Percentiles rank a stretch among this genome's conserved stretches.
phyloP scores from a whole-genome alignment of 1,140 invertebrate genomes.

The Cydia strobilella region DNA sequence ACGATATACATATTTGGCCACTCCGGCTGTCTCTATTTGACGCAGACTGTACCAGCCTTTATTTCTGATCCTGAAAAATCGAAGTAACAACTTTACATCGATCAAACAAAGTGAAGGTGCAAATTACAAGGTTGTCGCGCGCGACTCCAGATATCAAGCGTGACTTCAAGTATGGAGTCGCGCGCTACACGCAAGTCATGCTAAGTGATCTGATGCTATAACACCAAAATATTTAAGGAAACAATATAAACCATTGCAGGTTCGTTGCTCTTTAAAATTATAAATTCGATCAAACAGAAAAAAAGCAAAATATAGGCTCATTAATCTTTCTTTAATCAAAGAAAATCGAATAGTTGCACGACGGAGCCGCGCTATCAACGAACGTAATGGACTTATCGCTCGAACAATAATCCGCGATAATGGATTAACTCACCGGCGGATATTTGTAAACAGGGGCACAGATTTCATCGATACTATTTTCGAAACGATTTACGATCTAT shows the following conservation, averaged over 20 bases:
- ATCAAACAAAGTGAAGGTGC: no score
- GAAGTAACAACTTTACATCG: no score
- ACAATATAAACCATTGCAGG: neutral
- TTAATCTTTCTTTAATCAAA: neutral
- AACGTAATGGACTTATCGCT: constrained; percentile 62
- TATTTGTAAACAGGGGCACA: constrained; percentile 74
- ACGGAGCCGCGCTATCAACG: constrained; percentile 39
- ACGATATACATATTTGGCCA: no score
- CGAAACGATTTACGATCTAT: constrained; percentile 42
- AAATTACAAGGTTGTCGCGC: no score
- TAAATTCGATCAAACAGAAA: neutral
- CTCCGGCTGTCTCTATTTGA: no score
- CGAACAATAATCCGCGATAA: constrained; percentile 75
- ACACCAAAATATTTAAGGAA: neutral
- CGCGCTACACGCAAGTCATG: no score
- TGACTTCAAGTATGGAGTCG: no score
- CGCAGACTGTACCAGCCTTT: no score
- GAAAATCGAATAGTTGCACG: constrained; percentile 6
- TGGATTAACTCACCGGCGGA: constrained; percentile 68
- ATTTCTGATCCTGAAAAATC: no score
- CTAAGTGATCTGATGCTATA: no score
- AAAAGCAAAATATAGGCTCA: neutral
- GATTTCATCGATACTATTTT: constrained; percentile 49
- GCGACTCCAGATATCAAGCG: no score
- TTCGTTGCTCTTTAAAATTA: neutral